Evolutionary conservation across 2,113 vertebrate genomes (phyloP), one percentile per base, ranked within the genome.

Genomic region (Istiophorus platypterus): DNA sequence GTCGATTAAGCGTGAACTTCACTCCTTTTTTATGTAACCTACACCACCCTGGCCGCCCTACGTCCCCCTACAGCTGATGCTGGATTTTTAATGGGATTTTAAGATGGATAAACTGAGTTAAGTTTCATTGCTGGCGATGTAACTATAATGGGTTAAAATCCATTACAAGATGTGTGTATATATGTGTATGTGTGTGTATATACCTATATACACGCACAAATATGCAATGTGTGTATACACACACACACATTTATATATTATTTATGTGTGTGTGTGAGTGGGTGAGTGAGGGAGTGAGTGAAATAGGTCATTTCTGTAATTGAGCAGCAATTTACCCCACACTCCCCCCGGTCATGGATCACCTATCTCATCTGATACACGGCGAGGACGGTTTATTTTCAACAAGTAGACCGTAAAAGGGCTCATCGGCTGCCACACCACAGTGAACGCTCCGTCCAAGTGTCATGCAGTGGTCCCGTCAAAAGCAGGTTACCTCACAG

Each of bases 401-500:
- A 92, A 88, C 89, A 91, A 88, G 91, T 92, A 80, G 59, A 69
- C 39, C 27, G 39, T 10, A n/a, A 5, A 51, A 49, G 54, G 18
- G 7, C 3, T 37, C 13, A 14, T 12, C 7, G 63, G 80, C 64
- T n/a, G 70, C 61, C 34, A 52, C 45, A 47, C 52, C 22, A 24
- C 20, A 29, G 31, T 34, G 34, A 42, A 11, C 45, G 45, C 22
- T 65, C 63, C 80, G 65, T 67, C 56, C 68, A 31, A 39, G 57
- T 62, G 54, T 47, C 42, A 24, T 42, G 26, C 74, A 63, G 71
- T 70, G 80, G 85, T 87, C 82, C 76, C 12, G 8, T 80, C 56
- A 70, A 57, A 85, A 89, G 77, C 80, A 75, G 82, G 90, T 90
- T 87, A 75, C 74, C 78, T 74, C 76, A 57, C 81, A 88, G 82